These are phyloP conservation scores for Etheostoma spectabile DNA, from an alignment of 2,113 vertebrate genomes.

Conservation along the genomic window DNA sequence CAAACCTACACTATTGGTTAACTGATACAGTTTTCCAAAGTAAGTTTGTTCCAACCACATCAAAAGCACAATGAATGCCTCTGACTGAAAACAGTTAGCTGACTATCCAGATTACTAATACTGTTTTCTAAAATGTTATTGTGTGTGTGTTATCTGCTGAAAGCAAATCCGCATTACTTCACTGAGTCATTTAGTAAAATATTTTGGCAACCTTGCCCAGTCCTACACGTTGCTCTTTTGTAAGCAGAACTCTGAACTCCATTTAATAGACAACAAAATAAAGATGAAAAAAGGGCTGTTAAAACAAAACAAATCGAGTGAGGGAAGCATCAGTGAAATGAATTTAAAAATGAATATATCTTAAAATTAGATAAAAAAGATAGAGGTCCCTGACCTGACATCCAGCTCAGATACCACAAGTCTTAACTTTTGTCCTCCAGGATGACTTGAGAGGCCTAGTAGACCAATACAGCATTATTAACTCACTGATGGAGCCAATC, in stretches of 20 bases:
- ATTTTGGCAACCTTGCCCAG: neutral
- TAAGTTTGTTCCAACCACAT: neutral
- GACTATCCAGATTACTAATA: neutral
- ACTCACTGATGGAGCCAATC: neutral
- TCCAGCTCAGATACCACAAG: neutral
- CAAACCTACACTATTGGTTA: neutral
- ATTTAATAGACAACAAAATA: neutral
- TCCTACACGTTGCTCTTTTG: neutral
- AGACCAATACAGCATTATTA: neutral
- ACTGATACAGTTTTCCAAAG: neutral
- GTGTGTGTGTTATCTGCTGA: slow-evolving; percentile 4
- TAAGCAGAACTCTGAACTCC: neutral
- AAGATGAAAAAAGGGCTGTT: no score
- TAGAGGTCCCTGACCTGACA: neutral
- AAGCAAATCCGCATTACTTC: neutral
- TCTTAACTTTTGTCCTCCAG: neutral
- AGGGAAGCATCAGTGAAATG: neutral
- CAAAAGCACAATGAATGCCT: slow-evolving; percentile 3
- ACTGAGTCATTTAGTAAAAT: slow-evolving; percentile 5
- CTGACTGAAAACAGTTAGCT: neutral
- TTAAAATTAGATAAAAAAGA: neutral
- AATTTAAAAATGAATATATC: neutral
- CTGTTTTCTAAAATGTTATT: neutral
- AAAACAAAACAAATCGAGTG: neutral
- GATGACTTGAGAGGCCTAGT: neutral